A percentile compares a stretch with the other conserved stretches of the same genome.
These are phyloP conservation scores for Turritopsis rubra DNA, from an alignment of 30 jellyfish, hydroid and myxozoan species.

Conservation along the genomic window DNA sequence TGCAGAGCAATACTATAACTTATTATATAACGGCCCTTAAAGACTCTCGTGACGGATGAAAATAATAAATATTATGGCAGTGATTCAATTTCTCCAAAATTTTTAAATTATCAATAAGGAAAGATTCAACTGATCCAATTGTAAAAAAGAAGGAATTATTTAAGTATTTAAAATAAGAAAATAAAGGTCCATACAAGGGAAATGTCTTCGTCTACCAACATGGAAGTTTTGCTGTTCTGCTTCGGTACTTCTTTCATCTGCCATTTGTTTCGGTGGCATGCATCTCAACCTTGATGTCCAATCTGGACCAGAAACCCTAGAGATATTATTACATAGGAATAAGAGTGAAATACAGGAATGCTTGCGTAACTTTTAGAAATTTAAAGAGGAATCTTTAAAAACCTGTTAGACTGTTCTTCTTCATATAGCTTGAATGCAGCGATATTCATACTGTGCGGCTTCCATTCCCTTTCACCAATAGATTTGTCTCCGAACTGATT, in stretches of 20 bases:
- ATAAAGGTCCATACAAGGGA: slow-evolving; percentile 5
- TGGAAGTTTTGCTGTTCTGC: background rate
- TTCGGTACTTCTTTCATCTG: background rate
- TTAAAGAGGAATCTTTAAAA: background rate
- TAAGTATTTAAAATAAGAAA: background rate
- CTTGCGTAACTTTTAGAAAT: background rate
- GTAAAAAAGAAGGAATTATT: too few species aligned
- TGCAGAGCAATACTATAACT: too few species aligned
- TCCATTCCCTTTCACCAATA: slow-evolving; percentile 23
- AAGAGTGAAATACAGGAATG: background rate
- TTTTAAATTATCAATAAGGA: background rate
- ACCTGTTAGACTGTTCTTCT: background rate
- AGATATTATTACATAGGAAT: background rate
- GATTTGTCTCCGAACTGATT: background rate
- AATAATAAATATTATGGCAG: too few species aligned
- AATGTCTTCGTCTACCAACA: background rate
- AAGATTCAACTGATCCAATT: background rate
- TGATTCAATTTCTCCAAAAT: too few species aligned
- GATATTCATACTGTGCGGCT: background rate
- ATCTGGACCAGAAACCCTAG: slow-evolving; percentile 17
- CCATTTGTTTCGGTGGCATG: background rate
- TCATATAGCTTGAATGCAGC: background rate
- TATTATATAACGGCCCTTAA: too few species aligned
- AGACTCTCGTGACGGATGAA: too few species aligned
- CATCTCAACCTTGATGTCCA: slow-evolving; percentile 21